phyloP scores from a whole-genome alignment of 2,888 invertebrate genomes.

The Aleiodes leptofemur region DNA sequence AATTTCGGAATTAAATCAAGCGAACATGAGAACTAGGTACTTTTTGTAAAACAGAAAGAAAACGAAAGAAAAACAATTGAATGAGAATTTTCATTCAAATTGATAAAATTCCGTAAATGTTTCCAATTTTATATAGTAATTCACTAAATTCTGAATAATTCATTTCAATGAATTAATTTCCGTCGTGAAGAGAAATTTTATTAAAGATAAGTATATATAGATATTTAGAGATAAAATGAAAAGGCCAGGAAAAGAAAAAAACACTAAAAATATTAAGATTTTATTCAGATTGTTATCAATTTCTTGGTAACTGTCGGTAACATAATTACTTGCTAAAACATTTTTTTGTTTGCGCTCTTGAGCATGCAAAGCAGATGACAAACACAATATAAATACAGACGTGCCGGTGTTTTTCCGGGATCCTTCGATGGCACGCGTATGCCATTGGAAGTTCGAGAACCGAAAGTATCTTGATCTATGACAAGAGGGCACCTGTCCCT shows the following conservation, averaged over 20 bases:
- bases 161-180: too few species aligned
- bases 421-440: conserved; percentile 16
- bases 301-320: not conserved
- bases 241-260: too few species aligned
- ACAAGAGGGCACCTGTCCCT: conserved; percentile 67
- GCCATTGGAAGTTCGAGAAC: conserved; percentile 18
- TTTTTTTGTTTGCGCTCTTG: conserved; percentile 30
- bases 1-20: conserved; percentile 8
- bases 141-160: too few species aligned
- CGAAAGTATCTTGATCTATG: conserved; percentile 60
- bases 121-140: too few species aligned
- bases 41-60: not conserved
- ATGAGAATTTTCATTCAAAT: too few species aligned
- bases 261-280: conserved; percentile 7
- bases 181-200: too few species aligned
- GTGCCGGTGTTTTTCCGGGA: conserved; percentile 24
- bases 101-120: too few species aligned
- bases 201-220: too few species aligned
- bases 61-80: not conserved
- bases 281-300: conserved; percentile 21
- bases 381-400: conserved; percentile 6
- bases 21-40: conserved; percentile 15
- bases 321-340: conserved; percentile 40
- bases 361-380: conserved; percentile 25
- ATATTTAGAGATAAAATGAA: too few species aligned